Base-by-base conservation (phyloP, 2,888 invertebrate genomes). In the Chymomyza procnemis region DNA sequence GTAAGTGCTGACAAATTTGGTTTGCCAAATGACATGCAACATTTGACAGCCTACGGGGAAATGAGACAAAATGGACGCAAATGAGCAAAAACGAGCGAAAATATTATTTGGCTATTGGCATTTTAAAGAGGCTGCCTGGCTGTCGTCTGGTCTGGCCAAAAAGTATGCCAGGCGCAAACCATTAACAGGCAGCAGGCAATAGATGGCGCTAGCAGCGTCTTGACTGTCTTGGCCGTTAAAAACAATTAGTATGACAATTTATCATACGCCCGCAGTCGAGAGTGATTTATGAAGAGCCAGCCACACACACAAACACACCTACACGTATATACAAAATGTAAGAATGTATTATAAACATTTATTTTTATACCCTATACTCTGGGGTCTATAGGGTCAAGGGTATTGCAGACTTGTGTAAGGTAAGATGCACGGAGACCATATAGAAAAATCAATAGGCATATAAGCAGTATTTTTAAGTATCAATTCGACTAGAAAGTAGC, bases 171-270 rank as follows among this genome's bases (percentile, higher is more conserved):
- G 70, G 66, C 67, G 2, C 34, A 56, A 70, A 70, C 52, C 66
- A 67, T 74, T 69, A 64, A 56, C 64, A 50, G 48, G 6, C 48
- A n/a, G 18, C 16, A 50, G 18, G 18, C 48, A 4, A 18, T 16
- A 50, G 16, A 50, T 18, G 48, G 48, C 16, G 48, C 48, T 18
- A 50, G 48, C 18, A 16, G 16, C 48, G 48, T 50, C 64, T 58
- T 69, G 73, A 65, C 70, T 72, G 78, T 76, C 79, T 70, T 73
- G 76, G 73, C 72, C 75, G 85, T 76, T 77, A 75, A 88, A 84
- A 88, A 88, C 89, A 88, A 89, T 88, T 88, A 89, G 86, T 80
- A 80, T 79, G 82, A 80, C 87, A 86, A 89, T 88, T 88, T 88
- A 89, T 88, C 89, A 88, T 88, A 78, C 70, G 77, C 82, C 79